A percentile compares a stretch with the other conserved stretches of the same genome.
These are phyloP conservation scores for Bucorvus abyssinicus DNA, from an alignment of 2,797 vertebrate species.

Conservation along the genomic window DNA sequence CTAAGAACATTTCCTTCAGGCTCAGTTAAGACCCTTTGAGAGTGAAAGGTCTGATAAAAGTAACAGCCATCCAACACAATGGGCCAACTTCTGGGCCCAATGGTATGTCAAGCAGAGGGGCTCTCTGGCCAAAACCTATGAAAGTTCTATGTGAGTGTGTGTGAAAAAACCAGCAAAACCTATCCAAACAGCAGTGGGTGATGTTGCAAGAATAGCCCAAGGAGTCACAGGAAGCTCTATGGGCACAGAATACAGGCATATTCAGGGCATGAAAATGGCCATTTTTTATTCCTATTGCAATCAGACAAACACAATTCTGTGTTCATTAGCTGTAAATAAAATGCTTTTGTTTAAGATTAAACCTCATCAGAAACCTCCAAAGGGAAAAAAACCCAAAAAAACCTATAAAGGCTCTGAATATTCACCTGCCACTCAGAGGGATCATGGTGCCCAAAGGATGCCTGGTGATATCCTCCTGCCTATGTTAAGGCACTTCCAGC, in stretches of 20 bases:
- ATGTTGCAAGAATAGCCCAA: background rate
- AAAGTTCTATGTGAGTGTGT: background rate
- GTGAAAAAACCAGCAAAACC: background rate
- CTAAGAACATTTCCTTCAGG: background rate
- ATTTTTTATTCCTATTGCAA: background rate
- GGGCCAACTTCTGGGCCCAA: background rate
- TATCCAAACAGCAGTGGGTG: background rate
- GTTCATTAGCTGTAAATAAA: background rate
- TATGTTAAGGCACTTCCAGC: background rate
- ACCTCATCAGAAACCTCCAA: background rate
- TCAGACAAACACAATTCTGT: background rate
- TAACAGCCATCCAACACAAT: background rate
- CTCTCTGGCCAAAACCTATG: background rate
- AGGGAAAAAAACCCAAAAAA: background rate
- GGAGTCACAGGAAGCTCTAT: background rate
- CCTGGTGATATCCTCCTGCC: background rate
- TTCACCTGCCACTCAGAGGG: background rate
- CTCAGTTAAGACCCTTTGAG: background rate
- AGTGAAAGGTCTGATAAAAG: background rate
- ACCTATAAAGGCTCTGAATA: background rate
- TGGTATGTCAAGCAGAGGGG: background rate
- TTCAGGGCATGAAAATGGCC: background rate
- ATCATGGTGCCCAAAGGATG: rapidly evolving
- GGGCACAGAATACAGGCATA: background rate
- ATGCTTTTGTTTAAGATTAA: background rate